These are phyloP conservation scores for Marasmarcha lunaedactyla DNA, from an alignment of 2,888 invertebrate genomes.

Conservation along the genomic window DNA sequence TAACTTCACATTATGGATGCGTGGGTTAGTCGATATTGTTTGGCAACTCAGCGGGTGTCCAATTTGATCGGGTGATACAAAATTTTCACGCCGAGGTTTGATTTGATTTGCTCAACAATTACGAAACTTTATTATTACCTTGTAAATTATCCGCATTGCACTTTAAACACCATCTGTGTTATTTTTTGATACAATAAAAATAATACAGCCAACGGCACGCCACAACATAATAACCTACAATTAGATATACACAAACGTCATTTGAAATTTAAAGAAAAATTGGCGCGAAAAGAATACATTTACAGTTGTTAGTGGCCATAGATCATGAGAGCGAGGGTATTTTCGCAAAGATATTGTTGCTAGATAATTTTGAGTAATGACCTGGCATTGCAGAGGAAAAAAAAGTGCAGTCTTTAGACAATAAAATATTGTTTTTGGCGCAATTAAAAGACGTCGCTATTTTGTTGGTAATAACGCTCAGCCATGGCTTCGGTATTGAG, in stretches of 20 bases:
- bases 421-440: conserved; percentile 57
- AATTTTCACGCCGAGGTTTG: background rate
- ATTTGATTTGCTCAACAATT: conserved; percentile 16
- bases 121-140: too few relatives aligned
- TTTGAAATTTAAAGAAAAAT: conserved; percentile 22
- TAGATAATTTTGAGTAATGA: conserved; percentile 67
- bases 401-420: conserved; percentile 45
- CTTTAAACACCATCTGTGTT: background rate
- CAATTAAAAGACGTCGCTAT: conserved; percentile 50
- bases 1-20: conserved; percentile 29
- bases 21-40: conserved; percentile 19
- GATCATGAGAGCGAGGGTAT: conserved; percentile 38
- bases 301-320: conserved; percentile 42
- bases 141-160: conserved; percentile 1
- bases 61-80: background rate
- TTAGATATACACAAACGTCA: conserved; percentile 26
- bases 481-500: background rate
- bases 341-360: conserved; percentile 48
- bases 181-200: background rate
- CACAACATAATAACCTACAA: conserved; percentile 13
- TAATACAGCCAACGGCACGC: conserved; percentile 7
- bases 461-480: conserved; percentile 12
- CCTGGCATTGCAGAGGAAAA: conserved; percentile 30
- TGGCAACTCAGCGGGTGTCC: conserved; percentile 8
- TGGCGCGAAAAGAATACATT: conserved; percentile 24